Conservation (phyloP, 2,797 vertebrate species). For the Lycodopsis pacificus region DNA sequence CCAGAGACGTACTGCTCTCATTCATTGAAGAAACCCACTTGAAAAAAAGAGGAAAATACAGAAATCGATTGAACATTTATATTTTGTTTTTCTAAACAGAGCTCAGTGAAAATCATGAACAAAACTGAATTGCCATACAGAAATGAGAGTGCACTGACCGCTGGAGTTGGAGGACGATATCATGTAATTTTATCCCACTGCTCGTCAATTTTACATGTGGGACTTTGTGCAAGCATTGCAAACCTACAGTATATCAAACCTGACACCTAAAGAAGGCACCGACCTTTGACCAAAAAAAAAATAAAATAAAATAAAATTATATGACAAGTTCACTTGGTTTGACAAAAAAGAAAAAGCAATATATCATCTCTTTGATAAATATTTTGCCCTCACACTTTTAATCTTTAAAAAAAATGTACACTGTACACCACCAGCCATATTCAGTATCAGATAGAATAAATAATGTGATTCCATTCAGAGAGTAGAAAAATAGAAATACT, state of each 20-base stretch:
- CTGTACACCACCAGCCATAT: constrained; percentile 20
- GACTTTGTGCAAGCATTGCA: constrained; percentile 70
- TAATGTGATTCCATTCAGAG: constrained; percentile 54
- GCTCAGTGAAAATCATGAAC: constrained; percentile 71
- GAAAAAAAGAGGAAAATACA: constrained; percentile 36
- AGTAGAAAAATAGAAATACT: constrained; percentile 67
- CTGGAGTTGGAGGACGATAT: constrained; percentile 28
- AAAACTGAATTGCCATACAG: constrained; percentile 61
- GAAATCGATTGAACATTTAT: constrained; percentile 54
- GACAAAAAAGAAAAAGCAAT: constrained; percentile 30
- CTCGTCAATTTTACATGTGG: constrained; percentile 39
- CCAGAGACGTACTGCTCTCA: constrained; percentile 2
- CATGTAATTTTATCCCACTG: constrained; percentile 46
- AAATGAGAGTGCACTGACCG: constrained; percentile 43
- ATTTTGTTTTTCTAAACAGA: constrained; percentile 54
- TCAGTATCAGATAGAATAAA: constrained; percentile 62
- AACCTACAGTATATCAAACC: constrained; percentile 49
- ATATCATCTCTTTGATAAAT: constrained; percentile 44
- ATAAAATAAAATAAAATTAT: constrained; percentile 10
- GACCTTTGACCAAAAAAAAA: constrained; percentile 39
- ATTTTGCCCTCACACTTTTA: constrained; percentile 21
- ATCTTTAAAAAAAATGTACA: constrained; percentile 34
- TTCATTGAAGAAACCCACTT: not conserved
- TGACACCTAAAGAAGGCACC: constrained; percentile 65
- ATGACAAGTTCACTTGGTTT: constrained; percentile 31